These are phyloP conservation scores for Mormyrus lacerda DNA, from an alignment of 2,113 vertebrate species.

Conservation along the genomic window DNA sequence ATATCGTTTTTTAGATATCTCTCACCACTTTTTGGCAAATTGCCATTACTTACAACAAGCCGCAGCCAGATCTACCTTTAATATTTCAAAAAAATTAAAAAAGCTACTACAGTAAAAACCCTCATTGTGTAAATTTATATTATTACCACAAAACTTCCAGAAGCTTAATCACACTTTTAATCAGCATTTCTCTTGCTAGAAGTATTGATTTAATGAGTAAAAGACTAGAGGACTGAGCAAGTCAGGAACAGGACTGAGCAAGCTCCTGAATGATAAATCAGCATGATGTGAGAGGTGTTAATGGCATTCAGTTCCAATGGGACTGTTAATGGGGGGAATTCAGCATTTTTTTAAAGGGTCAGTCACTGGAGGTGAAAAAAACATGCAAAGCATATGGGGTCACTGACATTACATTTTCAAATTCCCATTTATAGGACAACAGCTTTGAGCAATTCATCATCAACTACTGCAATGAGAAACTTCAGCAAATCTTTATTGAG, in stretches of 20 bases:
- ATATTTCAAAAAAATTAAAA: background rate
- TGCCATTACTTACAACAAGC: background rate
- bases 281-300: background rate
- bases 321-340: background rate
- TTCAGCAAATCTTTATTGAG: conserved; percentile 98
- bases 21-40: background rate
- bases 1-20: background rate
- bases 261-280: background rate
- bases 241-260: background rate
- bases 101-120: background rate
- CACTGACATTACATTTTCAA: conserved; percentile 15
- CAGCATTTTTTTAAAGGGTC: background rate
- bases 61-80: background rate
- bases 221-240: background rate
- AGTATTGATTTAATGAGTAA: background rate
- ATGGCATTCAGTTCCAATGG: background rate
- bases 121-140: background rate
- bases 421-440: conserved; percentile 72
- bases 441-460: conserved; percentile 99
- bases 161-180: background rate
- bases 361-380: background rate
- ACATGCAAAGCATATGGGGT: background rate
- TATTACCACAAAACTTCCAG: background rate
- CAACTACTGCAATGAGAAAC: conserved; percentile 97
- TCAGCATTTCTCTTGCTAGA: background rate